Evolutionary conservation across 2,888 invertebrate genomes (phyloP).

Genomic region (Ischnus inquisitorius): DNA sequence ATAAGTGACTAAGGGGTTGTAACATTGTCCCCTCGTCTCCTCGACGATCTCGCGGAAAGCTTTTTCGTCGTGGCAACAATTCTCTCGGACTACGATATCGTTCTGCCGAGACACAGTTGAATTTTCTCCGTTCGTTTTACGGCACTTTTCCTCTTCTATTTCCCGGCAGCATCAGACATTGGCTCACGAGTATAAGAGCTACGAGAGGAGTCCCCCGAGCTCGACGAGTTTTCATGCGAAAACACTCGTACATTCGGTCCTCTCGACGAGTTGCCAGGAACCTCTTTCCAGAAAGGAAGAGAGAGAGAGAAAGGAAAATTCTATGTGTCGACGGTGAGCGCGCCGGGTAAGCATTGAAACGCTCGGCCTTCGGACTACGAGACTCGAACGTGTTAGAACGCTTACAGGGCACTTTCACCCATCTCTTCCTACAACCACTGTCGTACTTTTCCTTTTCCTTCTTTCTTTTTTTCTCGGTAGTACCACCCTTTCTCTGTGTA

Average conservation of each 20-base stretch:
- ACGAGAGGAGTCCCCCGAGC: constrained; percentile 53
- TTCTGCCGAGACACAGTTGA: constrained; percentile 60
- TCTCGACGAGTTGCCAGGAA: constrained; percentile 49
- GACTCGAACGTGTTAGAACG: constrained; percentile 67
- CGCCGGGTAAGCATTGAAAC: constrained; percentile 63
- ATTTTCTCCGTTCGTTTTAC: constrained; percentile 55
- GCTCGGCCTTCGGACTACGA: constrained; percentile 55
- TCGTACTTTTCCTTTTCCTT: constrained; percentile 16
- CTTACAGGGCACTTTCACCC: constrained; percentile 67
- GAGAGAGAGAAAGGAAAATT: constrained; percentile 48
- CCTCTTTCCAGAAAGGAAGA: constrained; percentile 54
- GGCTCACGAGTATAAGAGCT: constrained; percentile 52
- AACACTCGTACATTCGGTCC: constrained; percentile 76
- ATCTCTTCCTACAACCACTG: constrained; percentile 49
- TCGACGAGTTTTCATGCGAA: constrained; percentile 75
- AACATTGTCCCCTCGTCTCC: not conserved
- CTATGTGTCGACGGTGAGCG: constrained; percentile 43
- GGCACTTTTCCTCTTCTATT: constrained; percentile 25
- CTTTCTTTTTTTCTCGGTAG: constrained; percentile 37
- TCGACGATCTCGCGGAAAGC: constrained; percentile 7
- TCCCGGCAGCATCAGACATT: constrained; percentile 52
- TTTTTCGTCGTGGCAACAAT: constrained; percentile 50
- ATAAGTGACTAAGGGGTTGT: constrained; percentile 15
- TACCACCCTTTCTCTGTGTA: constrained; percentile 21
- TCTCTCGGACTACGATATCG: constrained; percentile 50